Evolutionary conservation across 1,140 invertebrate species (phyloP).

Genomic region (Lanistes nyassanus): DNA sequence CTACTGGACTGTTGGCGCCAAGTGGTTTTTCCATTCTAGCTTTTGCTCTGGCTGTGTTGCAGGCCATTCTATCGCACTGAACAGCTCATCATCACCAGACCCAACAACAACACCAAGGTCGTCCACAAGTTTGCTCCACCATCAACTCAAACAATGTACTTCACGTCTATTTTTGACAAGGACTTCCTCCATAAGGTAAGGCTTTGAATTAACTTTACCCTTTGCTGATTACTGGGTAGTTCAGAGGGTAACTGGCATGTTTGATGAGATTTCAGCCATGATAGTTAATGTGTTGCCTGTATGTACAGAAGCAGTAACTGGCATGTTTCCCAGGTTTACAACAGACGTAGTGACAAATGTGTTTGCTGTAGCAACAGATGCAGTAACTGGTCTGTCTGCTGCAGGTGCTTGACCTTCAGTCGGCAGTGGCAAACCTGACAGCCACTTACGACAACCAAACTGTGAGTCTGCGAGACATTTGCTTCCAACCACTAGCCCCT

Average conservation of each 20-base stretch:
- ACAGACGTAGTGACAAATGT: too few relatives aligned
- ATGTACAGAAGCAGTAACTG: neutral
- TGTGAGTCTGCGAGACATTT: constrained; percentile 83
- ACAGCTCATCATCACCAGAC: constrained; percentile 80
- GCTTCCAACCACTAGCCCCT: constrained; percentile 84
- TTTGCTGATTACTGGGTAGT: too few relatives aligned
- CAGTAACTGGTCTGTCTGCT: constrained; percentile 27
- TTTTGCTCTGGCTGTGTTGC: too few relatives aligned
- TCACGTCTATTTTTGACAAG: constrained; percentile 87
- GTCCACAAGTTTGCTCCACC: constrained; percentile 37
- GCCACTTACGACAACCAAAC: constrained; percentile 62
- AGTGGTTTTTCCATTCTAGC: too few relatives aligned
- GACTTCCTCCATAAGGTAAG: constrained; percentile 76
- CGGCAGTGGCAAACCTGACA: constrained; percentile 71
- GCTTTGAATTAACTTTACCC: neutral
- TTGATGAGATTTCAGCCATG: too few relatives aligned
- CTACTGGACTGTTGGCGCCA: too few relatives aligned
- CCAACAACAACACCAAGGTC: constrained; percentile 48
- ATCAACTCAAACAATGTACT: constrained; percentile 69
- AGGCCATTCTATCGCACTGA: constrained; percentile 96
- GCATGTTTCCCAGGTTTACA: neutral
- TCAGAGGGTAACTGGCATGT: too few relatives aligned
- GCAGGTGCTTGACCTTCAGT: constrained; percentile 80
- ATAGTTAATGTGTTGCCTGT: neutral
- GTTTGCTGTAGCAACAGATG: too few relatives aligned